Base-by-base conservation (phyloP, 2,113 vertebrate genomes). In the Cnemophilus loriae region DNA sequence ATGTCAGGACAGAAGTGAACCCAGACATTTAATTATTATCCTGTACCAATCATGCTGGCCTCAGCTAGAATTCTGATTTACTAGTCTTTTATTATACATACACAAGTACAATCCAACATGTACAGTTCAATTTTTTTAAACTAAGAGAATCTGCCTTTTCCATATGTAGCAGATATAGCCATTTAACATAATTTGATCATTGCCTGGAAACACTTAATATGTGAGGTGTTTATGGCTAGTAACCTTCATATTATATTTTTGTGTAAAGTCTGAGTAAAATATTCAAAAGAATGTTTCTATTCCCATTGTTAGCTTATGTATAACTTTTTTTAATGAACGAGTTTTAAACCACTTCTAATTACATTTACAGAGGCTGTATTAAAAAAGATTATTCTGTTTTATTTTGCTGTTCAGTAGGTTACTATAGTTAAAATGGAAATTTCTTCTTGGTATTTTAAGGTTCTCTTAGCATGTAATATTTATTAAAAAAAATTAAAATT, bases 31-130 rank as follows among this genome's bases (percentile, higher is more conserved):
- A 87, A 95, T 92, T 87, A 87, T 84, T 95, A 90, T 60, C 85
- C 50, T 70, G 50, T 65, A 96, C 55, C 71, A 90, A 81, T 63
- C 78, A 75, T 65, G 89, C 80, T 87, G 69, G 84, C 65, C 75
- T 96, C 93, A 87, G 89, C 84, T 76, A 91, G 78, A 95, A 94
- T 77, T 84, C 87, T 85, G 81, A 95, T 93, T 95, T 91, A 91
- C 73, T 89, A 53, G 39, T 85, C 49, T 81, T 91, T 79, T 83
- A 93, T 82, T 79, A 93, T 69, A 84, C 84, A 65, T 57, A 91
- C 28, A 85, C 49, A 81, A 79, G 53, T 63, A 84, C 59, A 93
- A 93, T 84, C 56, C 75, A 89, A 96, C 2, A 10, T 61, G 42
- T 57, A 63, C 33, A 56, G 57, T 91, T 91, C 69, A 56, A 14